phyloP scores from a whole-genome alignment of 2,888 invertebrate species.

The Megamerina dolium region DNA sequence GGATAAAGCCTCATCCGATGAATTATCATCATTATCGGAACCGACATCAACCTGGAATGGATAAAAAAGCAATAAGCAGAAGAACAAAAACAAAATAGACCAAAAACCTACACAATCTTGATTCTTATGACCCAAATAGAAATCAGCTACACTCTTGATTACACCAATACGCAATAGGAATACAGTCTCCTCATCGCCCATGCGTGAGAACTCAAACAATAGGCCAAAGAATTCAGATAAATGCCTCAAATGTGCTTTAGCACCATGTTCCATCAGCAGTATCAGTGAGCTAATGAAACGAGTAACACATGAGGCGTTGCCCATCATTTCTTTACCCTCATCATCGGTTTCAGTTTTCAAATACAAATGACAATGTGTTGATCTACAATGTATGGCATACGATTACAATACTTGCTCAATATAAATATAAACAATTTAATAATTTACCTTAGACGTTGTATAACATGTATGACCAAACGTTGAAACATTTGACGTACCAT shows the following conservation, averaged over 20 bases:
- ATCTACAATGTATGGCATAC: constrained; percentile 33
- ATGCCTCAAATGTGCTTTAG: constrained; percentile 78
- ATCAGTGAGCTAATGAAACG: constrained; percentile 85
- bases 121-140: constrained; percentile 79
- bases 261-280: constrained; percentile 80
- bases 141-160: constrained; percentile 84
- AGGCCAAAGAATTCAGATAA: constrained; percentile 90
- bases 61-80: neutral
- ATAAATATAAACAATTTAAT: too few relatives aligned
- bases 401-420: neutral
- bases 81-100: neutral
- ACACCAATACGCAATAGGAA: constrained; percentile 82
- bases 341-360: constrained; percentile 54
- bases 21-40: constrained; percentile 51
- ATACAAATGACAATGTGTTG: constrained; percentile 58
- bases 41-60: constrained; percentile 43
- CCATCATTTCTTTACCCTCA: constrained; percentile 51
- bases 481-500: constrained; percentile 97
- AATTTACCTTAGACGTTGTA: constrained; percentile 74
- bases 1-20: constrained; percentile 53
- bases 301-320: constrained; percentile 83
- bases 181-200: constrained; percentile 89
- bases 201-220: constrained; percentile 87
- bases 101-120: constrained; percentile 59
- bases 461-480: constrained; percentile 88